Evolutionary conservation across 1,140 invertebrate species (phyloP).

Genomic region (Drosophila neocordata): DNA sequence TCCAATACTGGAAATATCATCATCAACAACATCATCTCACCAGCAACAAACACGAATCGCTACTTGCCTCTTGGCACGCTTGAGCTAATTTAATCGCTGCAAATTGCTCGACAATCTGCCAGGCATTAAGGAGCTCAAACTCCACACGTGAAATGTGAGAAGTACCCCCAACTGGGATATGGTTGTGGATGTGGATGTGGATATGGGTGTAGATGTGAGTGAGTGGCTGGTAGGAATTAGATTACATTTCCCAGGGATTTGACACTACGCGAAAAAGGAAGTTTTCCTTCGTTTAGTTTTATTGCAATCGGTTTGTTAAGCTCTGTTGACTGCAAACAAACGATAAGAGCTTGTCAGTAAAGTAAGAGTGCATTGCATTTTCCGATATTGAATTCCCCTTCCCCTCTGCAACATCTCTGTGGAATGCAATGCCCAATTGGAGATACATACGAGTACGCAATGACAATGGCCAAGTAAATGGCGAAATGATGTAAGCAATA

Average conservation of each 20-base stretch:
- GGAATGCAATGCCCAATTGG: constrained; percentile 6
- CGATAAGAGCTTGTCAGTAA: constrained; percentile 56
- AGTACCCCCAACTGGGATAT: constrained; percentile 12
- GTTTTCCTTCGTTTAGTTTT: constrained; percentile 36
- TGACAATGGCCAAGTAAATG: constrained; percentile 24
- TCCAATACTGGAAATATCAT: constrained; percentile 39
- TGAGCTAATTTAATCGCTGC: constrained; percentile 82
- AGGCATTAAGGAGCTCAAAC: constrained; percentile 60
- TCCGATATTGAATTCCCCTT: not conserved
- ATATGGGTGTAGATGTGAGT: constrained; percentile 1
- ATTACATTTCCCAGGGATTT: constrained; percentile 51
- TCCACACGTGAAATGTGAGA: constrained; percentile 68
- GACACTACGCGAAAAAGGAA: constrained; percentile 32
- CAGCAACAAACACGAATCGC: constrained; percentile 32
- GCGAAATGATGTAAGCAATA: constrained; percentile 36
- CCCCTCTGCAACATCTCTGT: no score
- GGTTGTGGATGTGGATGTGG: constrained; percentile 4
- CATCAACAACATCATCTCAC: constrained; percentile 29
- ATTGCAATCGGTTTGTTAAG: constrained; percentile 35
- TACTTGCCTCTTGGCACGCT: constrained; percentile 63
- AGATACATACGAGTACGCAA: constrained; percentile 12
- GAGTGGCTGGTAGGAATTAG: constrained; percentile 62
- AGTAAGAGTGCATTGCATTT: constrained; percentile 18
- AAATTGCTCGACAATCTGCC: constrained; percentile 82
- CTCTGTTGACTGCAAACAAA: constrained; percentile 42